phyloP scores from a whole-genome alignment of 2,888 invertebrate species.

The Electrophaes corylata region DNA sequence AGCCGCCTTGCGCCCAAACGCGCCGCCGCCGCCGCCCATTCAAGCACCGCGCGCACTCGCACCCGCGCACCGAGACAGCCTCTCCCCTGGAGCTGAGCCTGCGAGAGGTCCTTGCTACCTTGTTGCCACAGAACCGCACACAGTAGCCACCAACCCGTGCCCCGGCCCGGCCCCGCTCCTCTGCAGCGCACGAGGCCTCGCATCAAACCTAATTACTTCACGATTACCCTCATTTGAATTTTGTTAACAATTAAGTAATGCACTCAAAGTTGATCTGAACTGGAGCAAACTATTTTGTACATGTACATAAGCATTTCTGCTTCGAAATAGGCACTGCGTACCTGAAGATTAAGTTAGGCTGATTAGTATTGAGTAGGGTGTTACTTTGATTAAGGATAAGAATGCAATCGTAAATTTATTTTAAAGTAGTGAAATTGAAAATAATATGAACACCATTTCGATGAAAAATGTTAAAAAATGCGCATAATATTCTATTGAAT shows the following conservation, averaged over 20 bases:
- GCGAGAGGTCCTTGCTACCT: conserved; percentile 48
- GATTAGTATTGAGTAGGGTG: neutral
- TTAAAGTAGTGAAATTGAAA: neutral
- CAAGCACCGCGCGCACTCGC: conserved; percentile 49
- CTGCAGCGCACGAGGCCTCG: conserved; percentile 18
- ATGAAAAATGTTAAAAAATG: neutral
- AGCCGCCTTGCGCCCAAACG: conserved; percentile 61
- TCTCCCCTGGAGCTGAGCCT: conserved; percentile 47
- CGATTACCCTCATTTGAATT: conserved; percentile 22
- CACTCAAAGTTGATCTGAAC: conserved; percentile 7
- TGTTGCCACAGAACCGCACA: conserved; percentile 7
- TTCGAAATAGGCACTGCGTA: neutral
- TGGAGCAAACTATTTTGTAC: conserved; percentile 16
- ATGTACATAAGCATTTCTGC: neutral
- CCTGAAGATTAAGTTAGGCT: neutral
- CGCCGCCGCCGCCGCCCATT: conserved; percentile 54
- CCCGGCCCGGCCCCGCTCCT: neutral
- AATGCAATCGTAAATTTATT: too few relatives aligned
- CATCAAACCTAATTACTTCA: conserved; percentile 18
- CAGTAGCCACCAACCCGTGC: conserved; percentile 5
- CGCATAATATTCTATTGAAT: neutral
- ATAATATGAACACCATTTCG: neutral
- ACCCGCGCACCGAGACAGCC: conserved; percentile 47
- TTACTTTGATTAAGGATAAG: neutral
- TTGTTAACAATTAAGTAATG: conserved; percentile 13